phyloP scores from a whole-genome alignment of 2,888 invertebrate genomes.

The Leucozona laternaria region DNA sequence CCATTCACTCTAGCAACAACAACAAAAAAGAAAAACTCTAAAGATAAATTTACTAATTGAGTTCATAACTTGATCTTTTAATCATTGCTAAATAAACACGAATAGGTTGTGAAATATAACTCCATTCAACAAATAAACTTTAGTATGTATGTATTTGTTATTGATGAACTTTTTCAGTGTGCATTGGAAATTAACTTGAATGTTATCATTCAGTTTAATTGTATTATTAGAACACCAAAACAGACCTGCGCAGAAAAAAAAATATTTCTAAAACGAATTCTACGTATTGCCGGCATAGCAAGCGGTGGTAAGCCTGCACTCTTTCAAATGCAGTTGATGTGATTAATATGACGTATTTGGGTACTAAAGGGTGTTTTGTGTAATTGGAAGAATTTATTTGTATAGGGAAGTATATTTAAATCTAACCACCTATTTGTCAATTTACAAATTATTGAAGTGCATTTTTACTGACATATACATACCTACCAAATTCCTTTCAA shows the following conservation, averaged over 20 bases:
- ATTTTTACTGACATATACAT: too few relatives aligned
- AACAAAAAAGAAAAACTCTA: too few relatives aligned
- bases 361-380: conserved; percentile 3
- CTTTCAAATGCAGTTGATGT: conserved; percentile 1
- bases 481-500: too few relatives aligned
- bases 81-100: too few relatives aligned
- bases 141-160: neutral
- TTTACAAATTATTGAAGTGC: too few relatives aligned
- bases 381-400: neutral
- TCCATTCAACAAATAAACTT: neutral
- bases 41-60: too few relatives aligned
- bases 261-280: neutral
- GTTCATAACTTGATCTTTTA: too few relatives aligned
- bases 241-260: neutral
- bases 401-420: too few relatives aligned
- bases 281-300: neutral
- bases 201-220: neutral
- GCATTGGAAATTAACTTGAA: neutral
- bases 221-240: neutral
- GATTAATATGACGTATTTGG: neutral
- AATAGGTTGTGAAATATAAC: neutral
- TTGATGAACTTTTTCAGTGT: neutral
- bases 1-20: too few relatives aligned
- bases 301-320: neutral
- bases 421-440: too few relatives aligned